Conservation (phyloP, 2,888 invertebrate genomes). For the Drosophila neotestacea region DNA sequence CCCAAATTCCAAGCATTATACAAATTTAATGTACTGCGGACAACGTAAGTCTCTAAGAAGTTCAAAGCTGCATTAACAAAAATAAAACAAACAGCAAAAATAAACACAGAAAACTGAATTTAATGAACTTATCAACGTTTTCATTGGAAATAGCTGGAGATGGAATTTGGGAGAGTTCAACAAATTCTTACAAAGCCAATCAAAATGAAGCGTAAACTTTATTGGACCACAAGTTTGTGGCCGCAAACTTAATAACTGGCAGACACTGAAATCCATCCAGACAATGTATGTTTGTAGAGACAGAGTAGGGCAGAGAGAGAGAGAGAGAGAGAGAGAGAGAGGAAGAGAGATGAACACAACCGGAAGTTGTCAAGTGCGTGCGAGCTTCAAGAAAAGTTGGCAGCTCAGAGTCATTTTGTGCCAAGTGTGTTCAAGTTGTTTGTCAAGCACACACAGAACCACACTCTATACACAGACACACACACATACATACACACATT, state of each 20-base stretch:
- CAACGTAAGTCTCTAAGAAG: neutral
- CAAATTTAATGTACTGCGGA: slow-evolving; percentile 4
- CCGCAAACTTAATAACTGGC: slow-evolving; percentile 68
- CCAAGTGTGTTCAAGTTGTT: slow-evolving; percentile 61
- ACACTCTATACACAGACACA: slow-evolving; percentile 8
- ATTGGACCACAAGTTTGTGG: slow-evolving; percentile 66
- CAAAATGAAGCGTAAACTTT: slow-evolving; percentile 60
- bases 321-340: no score
- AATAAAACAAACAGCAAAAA: neutral
- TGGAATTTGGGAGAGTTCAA: neutral
- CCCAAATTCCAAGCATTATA: neutral
- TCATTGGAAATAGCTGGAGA: slow-evolving; percentile 8
- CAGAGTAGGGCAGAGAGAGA: no score
- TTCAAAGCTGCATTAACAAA: slow-evolving; percentile 6
- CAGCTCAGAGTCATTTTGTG: slow-evolving; percentile 46
- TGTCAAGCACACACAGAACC: slow-evolving; percentile 40
- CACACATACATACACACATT: slow-evolving; percentile 11
- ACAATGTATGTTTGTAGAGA: neutral
- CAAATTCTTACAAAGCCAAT: slow-evolving; percentile 47
- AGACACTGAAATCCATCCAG: slow-evolving; percentile 30
- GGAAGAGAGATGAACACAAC: slow-evolving; percentile 12
- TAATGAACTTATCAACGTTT: slow-evolving; percentile 20
- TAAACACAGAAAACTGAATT: slow-evolving; percentile 2
- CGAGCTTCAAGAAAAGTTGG: slow-evolving; percentile 46
- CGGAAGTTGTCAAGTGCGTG: slow-evolving; percentile 63